Conservation (phyloP, 2,888 invertebrate genomes). For the Litoditis marina region DNA sequence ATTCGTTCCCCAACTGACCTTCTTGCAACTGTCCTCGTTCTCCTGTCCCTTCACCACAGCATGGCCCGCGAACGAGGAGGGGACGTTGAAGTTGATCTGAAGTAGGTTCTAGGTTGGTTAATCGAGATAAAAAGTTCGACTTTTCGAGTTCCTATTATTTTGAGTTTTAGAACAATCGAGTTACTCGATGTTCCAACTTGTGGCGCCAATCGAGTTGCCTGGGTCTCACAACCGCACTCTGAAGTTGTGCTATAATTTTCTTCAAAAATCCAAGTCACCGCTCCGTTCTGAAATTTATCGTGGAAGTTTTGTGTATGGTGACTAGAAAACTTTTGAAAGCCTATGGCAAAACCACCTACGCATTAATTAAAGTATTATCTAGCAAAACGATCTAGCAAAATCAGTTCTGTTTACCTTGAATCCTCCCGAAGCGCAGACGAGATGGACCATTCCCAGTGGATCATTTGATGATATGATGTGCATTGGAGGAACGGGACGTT, state of each 20-base stretch:
- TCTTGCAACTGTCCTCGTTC: constrained; percentile 34
- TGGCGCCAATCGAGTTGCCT: too few species aligned
- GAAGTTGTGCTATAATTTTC: too few species aligned
- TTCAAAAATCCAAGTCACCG: too few species aligned
- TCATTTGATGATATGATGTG: too few species aligned
- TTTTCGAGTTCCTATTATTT: too few species aligned
- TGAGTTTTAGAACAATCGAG: background rate
- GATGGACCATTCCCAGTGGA: too few species aligned
- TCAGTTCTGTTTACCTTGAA: constrained; percentile 21
- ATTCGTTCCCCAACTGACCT: constrained; percentile 26
- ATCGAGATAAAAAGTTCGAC: background rate
- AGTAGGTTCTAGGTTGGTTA: background rate
- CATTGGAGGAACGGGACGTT: too few species aligned
- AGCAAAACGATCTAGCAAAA: background rate
- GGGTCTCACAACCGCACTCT: too few species aligned
- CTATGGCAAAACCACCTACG: too few species aligned
- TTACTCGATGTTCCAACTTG: background rate
- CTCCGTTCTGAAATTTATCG: too few species aligned
- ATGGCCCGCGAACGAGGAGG: constrained; percentile 30
- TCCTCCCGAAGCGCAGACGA: constrained; percentile 32
- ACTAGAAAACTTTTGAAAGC: too few species aligned
- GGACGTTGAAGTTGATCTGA: constrained; percentile 27
- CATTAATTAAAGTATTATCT: background rate
- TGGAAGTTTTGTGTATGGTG: too few species aligned
- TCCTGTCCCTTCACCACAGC: constrained; percentile 39